Percentiles rank a stretch among this genome's conserved stretches.
These are phyloP conservation scores for Gastrophysa polygoni DNA, from an alignment of 2,888 invertebrate species.

Conservation along the genomic window DNA sequence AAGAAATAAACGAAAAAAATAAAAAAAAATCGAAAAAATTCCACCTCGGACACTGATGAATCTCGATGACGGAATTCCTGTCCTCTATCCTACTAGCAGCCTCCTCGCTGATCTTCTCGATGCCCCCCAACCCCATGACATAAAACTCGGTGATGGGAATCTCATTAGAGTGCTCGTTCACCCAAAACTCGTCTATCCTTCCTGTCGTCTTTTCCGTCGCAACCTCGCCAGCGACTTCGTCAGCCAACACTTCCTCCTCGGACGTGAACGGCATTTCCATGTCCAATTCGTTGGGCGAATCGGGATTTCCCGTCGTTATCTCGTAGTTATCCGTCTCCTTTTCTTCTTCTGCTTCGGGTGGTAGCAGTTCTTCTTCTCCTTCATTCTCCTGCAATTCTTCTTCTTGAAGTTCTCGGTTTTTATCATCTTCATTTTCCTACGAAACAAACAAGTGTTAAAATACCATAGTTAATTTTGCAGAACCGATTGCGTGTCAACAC, in stretches of 20 bases:
- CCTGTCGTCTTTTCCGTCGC: slow-evolving; percentile 60
- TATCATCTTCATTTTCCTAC: too few species aligned
- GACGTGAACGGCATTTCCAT: slow-evolving; percentile 20
- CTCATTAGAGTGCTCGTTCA: slow-evolving; percentile 49
- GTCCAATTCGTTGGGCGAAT: background rate
- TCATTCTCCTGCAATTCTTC: too few species aligned
- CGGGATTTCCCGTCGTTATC: too few species aligned
- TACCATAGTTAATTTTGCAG: too few species aligned
- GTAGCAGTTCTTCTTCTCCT: too few species aligned
- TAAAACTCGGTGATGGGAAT: slow-evolving; percentile 46
- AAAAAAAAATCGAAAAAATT: too few species aligned
- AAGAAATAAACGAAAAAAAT: too few species aligned
- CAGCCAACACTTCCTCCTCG: too few species aligned
- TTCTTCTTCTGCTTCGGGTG: too few species aligned
- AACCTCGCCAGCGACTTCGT: slow-evolving; percentile 52
- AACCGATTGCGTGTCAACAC: too few species aligned
- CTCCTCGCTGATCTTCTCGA: slow-evolving; percentile 42
- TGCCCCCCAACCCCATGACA: slow-evolving; percentile 43
- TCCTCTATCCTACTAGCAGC: slow-evolving; percentile 38
- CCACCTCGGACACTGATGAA: slow-evolving; percentile 57
- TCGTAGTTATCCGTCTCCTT: background rate
- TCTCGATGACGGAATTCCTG: slow-evolving; percentile 44
- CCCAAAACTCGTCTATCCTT: slow-evolving; percentile 67
- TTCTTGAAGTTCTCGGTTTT: slow-evolving; percentile 20
- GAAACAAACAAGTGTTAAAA: too few species aligned